These are phyloP conservation scores for Dolichopus griseipennis DNA, from an alignment of 2,888 invertebrate species.

Conservation along the genomic window DNA sequence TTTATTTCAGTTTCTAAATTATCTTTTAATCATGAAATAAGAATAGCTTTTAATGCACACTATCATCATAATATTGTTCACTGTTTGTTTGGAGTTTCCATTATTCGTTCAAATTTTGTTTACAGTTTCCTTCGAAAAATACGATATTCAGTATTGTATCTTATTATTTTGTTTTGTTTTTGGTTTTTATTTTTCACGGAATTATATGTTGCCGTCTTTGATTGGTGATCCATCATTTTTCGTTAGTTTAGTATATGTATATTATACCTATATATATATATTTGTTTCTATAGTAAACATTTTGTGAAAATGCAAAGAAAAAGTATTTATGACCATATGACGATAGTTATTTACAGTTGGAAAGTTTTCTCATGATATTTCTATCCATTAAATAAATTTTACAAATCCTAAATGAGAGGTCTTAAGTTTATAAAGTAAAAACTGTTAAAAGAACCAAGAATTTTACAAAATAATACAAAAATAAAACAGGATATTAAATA, in stretches of 20 bases:
- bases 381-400: neutral
- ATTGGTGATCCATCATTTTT: conserved; percentile 44
- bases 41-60: neutral
- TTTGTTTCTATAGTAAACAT: too few relatives aligned
- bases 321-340: neutral
- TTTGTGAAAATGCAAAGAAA: neutral
- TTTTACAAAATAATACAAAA: too few relatives aligned
- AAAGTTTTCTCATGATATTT: neutral
- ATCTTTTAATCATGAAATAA: neutral
- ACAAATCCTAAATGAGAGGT: too few relatives aligned
- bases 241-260: neutral
- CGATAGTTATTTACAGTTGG: neutral
- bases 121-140: too few relatives aligned
- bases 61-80: neutral
- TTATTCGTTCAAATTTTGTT: neutral
- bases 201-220: conserved; percentile 30
- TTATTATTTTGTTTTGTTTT: neutral
- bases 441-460: too few relatives aligned
- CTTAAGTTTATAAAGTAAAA: too few relatives aligned
- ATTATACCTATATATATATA: neutral
- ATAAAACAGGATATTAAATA: too few relatives aligned
- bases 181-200: neutral
- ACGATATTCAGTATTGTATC: too few relatives aligned
- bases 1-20: neutral
- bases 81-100: neutral